A percentile compares a stretch with the other conserved stretches of the same genome.
Evolutionary conservation across 2,888 invertebrate species (phyloP).

Genomic region (Fragum sueziense): DNA sequence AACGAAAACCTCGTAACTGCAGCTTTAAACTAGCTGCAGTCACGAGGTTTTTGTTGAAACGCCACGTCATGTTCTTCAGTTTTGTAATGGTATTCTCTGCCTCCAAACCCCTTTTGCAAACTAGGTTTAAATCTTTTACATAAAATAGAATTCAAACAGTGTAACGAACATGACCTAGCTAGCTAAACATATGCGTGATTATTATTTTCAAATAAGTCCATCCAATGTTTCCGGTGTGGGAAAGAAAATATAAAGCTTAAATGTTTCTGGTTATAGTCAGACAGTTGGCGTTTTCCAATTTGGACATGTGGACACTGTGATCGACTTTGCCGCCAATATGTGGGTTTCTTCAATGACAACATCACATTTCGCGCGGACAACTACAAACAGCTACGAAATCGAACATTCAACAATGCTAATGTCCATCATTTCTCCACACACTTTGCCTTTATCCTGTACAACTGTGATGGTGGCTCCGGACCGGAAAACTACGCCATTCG

Average conservation of each 20-base stretch:
- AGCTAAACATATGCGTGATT: too few species aligned
- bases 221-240: too few species aligned
- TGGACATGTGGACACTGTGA: constrained; percentile 78
- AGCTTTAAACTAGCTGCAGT: too few species aligned
- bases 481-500: constrained; percentile 65
- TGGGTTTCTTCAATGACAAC: constrained; percentile 80
- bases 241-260: constrained; percentile 26
- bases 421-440: constrained; percentile 81
- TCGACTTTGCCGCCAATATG: constrained; percentile 73
- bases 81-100: too few species aligned
- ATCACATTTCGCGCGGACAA: constrained; percentile 73
- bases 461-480: constrained; percentile 72
- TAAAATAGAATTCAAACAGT: too few species aligned
- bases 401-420: constrained; percentile 77
- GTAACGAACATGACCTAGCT: too few species aligned
- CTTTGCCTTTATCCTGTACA: constrained; percentile 78
- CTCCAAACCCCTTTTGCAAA: too few species aligned
- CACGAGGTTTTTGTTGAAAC: too few species aligned
- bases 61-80: too few species aligned
- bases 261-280: constrained; percentile 68
- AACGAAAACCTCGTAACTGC: too few species aligned
- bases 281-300: constrained; percentile 72
- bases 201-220: too few species aligned
- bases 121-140: too few species aligned
- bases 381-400: constrained; percentile 64